phyloP scores from a whole-genome alignment of 37 sponge, comb jelly and placozoan species.

The Dysidea cf. avara region DNA sequence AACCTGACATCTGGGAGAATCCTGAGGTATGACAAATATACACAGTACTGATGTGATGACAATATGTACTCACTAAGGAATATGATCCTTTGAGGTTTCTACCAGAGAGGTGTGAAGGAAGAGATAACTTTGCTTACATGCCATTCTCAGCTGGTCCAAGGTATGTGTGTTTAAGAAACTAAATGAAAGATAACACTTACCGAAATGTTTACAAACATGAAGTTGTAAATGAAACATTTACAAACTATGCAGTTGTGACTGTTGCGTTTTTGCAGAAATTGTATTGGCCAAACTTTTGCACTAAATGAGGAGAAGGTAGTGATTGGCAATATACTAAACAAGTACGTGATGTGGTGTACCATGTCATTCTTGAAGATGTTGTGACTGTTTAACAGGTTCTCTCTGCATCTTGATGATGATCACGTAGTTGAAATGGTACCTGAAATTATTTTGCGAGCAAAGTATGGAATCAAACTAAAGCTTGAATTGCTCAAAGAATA shows the following conservation, averaged over 20 bases:
- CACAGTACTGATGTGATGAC: no score
- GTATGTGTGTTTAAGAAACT: no score
- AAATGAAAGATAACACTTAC: no score
- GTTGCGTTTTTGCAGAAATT: conserved; percentile 49
- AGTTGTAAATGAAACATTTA: neutral
- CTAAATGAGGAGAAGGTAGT: conserved; percentile 69
- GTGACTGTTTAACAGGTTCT: neutral
- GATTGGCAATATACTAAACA: conserved; percentile 50
- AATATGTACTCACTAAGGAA: conserved; percentile 14
- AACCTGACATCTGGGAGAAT: conserved; percentile 67
- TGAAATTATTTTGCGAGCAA: neutral
- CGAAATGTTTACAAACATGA: no score
- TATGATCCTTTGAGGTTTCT: conserved; percentile 72
- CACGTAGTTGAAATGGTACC: neutral
- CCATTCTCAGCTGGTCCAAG: conserved; percentile 84
- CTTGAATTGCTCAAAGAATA: neutral
- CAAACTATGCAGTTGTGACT: neutral
- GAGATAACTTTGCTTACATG: conserved; percentile 62
- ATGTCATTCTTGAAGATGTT: no score
- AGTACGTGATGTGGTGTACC: conserved; percentile 40
- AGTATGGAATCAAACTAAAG: conserved; percentile 4
- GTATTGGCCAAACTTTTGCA: conserved; percentile 87
- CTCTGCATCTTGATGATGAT: neutral
- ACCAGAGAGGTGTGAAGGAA: conserved; percentile 21
- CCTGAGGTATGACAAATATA: conserved; percentile 42